A percentile compares a stretch with the other conserved stretches of the same genome.
Conservation (phyloP, 2,113 vertebrate species). For the Phrynosoma platyrhinos region DNA sequence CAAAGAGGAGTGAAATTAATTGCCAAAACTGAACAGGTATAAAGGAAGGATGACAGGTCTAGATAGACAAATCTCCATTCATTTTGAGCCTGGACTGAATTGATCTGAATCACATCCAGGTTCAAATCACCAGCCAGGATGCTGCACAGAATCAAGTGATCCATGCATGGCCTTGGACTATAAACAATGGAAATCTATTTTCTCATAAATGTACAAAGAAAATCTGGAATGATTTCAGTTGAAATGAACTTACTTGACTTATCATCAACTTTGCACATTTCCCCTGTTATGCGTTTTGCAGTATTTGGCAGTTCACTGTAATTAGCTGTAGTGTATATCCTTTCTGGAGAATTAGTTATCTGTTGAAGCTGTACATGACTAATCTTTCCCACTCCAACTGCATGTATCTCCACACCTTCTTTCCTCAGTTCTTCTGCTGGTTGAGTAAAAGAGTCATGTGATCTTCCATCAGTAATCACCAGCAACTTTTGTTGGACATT, state of each 20-base stretch:
- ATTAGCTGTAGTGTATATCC: constrained; percentile 46
- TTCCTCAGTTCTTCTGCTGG: constrained; percentile 60
- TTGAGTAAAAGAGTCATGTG: constrained; percentile 65
- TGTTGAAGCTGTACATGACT: constrained; percentile 62
- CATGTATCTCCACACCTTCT: constrained; percentile 63
- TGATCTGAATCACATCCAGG: too few species aligned
- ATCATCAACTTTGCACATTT: constrained; percentile 43
- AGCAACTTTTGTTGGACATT: constrained; percentile 63
- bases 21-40: too few species aligned
- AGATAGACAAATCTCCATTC: too few species aligned
- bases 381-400: constrained; percentile 64
- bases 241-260: constrained; percentile 65
- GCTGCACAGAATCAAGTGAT: too few species aligned
- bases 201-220: neutral
- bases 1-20: too few species aligned
- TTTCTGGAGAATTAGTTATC: constrained; percentile 57
- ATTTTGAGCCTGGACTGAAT: too few species aligned
- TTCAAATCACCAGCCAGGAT: too few species aligned
- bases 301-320: constrained; percentile 58
- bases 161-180: neutral
- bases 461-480: constrained; percentile 72
- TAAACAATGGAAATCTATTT: neutral
- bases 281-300: constrained; percentile 59
- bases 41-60: too few species aligned
- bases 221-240: neutral